phyloP scores from a whole-genome alignment of 2,797 vertebrate species.

The Oophaga sylvatica region DNA sequence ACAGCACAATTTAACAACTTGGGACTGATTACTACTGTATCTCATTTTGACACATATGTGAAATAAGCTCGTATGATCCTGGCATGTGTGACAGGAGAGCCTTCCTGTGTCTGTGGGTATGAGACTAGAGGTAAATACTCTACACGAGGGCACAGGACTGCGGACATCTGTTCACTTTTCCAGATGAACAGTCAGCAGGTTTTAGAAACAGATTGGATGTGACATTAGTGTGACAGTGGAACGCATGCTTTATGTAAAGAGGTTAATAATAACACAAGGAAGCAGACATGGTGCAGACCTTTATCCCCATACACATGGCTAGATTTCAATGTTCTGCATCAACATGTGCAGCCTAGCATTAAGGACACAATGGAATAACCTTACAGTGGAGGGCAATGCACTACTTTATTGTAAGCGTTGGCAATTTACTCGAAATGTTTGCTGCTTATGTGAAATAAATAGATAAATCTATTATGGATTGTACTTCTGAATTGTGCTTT shows the following conservation, averaged over 20 bases:
- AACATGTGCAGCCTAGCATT: slow-evolving; percentile 19
- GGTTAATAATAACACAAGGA: slow-evolving; percentile 11
- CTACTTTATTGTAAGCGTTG: neutral
- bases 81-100: neutral
- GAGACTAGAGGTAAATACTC: neutral
- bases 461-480: neutral
- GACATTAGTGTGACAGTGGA: slow-evolving; percentile 3
- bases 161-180: neutral
- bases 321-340: slow-evolving; percentile 10
- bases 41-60: no score
- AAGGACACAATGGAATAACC: neutral
- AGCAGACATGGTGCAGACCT: slow-evolving; percentile 16
- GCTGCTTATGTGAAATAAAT: neutral
- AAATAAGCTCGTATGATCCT: neutral
- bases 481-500: neutral
- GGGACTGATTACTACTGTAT: no score
- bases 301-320: slow-evolving; percentile 20
- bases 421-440: neutral
- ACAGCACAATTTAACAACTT: no score
- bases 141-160: neutral
- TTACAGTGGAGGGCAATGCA: neutral
- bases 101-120: neutral
- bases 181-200: slow-evolving; percentile 9
- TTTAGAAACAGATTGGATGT: slow-evolving; percentile 36
- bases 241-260: slow-evolving; percentile 19